These are phyloP conservation scores for Trachurus trachurus DNA, from an alignment of 2,797 vertebrate species.

Conservation along the genomic window DNA sequence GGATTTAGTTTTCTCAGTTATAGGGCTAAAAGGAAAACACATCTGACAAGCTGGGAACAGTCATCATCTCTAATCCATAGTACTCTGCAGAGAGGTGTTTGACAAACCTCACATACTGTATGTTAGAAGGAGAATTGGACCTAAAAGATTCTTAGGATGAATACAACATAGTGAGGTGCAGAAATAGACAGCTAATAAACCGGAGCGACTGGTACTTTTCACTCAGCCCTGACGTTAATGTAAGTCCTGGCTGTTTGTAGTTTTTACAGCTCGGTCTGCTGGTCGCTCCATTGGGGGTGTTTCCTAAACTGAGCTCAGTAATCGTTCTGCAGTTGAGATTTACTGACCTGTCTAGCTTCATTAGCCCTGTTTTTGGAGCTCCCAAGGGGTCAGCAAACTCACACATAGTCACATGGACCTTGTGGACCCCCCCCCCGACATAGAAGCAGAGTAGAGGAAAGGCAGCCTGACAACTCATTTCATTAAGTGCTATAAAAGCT, in stretches of 20 bases:
- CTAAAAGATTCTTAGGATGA: background rate
- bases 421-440: too few relatives aligned
- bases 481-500: too few relatives aligned
- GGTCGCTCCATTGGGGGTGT: constrained; percentile 37
- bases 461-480: too few relatives aligned
- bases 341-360: constrained; percentile 64
- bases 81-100: background rate
- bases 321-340: constrained; percentile 66
- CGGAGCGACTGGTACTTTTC: constrained; percentile 20
- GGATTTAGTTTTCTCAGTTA: background rate
- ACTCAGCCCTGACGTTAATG: constrained; percentile 19
- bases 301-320: constrained; percentile 68
- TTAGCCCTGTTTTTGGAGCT: constrained; percentile 67
- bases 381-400: constrained; percentile 36
- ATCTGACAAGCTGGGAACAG: background rate
- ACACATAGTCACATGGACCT: background rate
- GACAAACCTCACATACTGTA: background rate
- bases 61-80: background rate
- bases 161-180: background rate
- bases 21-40: background rate
- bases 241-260: constrained; percentile 24
- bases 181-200: background rate
- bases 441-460: too few relatives aligned
- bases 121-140: background rate
- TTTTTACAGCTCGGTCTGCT: constrained; percentile 39